phyloP scores from a whole-genome alignment of 2,888 invertebrate genomes.

The Augiades crinisus region DNA sequence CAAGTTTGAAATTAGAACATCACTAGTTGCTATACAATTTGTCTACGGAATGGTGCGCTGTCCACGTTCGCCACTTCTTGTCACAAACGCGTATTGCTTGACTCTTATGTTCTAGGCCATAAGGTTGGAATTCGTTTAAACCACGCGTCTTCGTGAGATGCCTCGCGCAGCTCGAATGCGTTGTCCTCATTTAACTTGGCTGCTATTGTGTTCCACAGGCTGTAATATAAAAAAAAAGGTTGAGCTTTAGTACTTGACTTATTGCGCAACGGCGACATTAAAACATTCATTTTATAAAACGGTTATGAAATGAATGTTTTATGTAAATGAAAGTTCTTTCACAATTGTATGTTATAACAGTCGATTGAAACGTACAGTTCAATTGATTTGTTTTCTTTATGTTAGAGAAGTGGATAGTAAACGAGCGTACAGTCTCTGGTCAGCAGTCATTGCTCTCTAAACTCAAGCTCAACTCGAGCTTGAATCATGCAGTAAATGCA shows the following conservation, averaged over 20 bases:
- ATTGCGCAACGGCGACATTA: not conserved
- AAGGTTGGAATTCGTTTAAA: not conserved
- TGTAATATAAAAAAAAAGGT: slow-evolving; percentile 22
- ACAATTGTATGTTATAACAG: not conserved
- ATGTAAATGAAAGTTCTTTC: not conserved
- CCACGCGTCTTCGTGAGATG: not conserved
- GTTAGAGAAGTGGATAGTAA: too few relatives aligned
- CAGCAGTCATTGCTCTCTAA: too few relatives aligned
- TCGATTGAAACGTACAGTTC: too few relatives aligned
- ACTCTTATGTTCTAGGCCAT: not conserved
- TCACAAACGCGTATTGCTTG: not conserved
- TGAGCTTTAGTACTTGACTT: slow-evolving; percentile 16
- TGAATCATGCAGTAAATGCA: too few relatives aligned
- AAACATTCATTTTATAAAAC: slow-evolving; percentile 2
- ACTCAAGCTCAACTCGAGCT: too few relatives aligned
- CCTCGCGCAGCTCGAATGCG: not conserved
- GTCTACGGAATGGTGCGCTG: not conserved
- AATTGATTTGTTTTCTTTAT: not conserved
- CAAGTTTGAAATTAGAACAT: not conserved
- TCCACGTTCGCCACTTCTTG: slow-evolving; percentile 1
- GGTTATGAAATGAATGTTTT: not conserved
- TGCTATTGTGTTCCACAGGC: slow-evolving; percentile 11
- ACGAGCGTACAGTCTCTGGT: too few relatives aligned
- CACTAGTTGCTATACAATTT: not conserved
- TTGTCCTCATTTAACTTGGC: slow-evolving; percentile 25